A percentile compares a stretch with the other conserved stretches of the same genome.
These are phyloP conservation scores for Epistrophe eligans DNA, from an alignment of 2,888 invertebrate genomes.

Conservation along the genomic window DNA sequence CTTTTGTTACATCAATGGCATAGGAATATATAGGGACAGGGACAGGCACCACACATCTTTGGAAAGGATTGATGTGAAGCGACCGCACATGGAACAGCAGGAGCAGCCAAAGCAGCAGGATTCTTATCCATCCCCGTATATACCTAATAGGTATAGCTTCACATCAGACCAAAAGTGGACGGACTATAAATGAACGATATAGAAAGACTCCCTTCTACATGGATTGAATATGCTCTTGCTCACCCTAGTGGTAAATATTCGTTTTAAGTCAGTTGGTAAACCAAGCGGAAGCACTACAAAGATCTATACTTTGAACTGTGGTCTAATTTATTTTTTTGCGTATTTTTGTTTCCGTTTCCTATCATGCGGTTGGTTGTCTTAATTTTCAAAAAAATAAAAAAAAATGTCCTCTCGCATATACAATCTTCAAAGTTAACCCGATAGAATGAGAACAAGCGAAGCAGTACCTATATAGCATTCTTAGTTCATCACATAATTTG, in stretches of 20 bases:
- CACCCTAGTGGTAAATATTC: conserved; percentile 70
- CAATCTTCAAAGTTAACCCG: conserved; percentile 57
- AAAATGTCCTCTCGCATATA: conserved; percentile 39
- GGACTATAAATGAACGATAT: conserved; percentile 8
- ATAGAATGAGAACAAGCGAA: neutral
- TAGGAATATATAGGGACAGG: neutral
- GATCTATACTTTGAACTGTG: conserved; percentile 72
- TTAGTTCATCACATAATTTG: conserved; percentile 67
- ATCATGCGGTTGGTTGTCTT: conserved; percentile 49
- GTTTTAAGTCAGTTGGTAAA: conserved; percentile 67
- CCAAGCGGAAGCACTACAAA: conserved; percentile 73
- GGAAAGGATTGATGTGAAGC: conserved; percentile 52
- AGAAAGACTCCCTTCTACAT: conserved; percentile 9
- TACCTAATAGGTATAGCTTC: neutral
- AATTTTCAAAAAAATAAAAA: conserved; percentile 33
- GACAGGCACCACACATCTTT: conserved; percentile 48
- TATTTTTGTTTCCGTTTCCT: conserved; percentile 35
- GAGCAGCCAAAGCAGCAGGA: conserved; percentile 20
- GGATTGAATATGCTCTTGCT: conserved; percentile 1
- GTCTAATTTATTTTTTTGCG: conserved; percentile 66
- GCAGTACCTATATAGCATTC: conserved; percentile 25
- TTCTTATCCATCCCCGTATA: conserved; percentile 6
- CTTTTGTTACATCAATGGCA: conserved; percentile 53
- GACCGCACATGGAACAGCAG: conserved; percentile 48
- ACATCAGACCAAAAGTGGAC: conserved; percentile 45